These are phyloP conservation scores for Dendrophyllia cribrosa DNA, from an alignment of 64 coral and sea anemone genomes.

Conservation along the genomic window DNA sequence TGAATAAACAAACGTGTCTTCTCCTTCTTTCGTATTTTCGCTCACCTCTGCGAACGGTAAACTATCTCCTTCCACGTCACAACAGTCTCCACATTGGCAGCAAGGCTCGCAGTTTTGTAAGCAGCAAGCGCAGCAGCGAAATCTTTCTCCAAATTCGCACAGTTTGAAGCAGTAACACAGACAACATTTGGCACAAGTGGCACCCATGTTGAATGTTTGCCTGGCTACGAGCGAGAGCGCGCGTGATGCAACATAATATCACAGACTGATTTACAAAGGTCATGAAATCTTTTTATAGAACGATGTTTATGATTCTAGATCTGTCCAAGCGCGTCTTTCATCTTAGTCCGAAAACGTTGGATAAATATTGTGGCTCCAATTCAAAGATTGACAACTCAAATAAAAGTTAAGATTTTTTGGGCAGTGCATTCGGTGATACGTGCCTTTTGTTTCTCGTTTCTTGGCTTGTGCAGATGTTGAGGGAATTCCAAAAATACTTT, in stretches of 20 bases:
- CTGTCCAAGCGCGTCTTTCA: too few relatives aligned
- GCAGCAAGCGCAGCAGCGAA: constrained; percentile 11
- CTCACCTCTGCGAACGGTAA: background rate
- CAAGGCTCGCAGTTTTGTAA: constrained; percentile 1
- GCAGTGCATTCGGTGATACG: too few relatives aligned
- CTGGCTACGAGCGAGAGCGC: background rate
- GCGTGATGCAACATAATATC: constrained; percentile 1
- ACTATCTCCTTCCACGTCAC: constrained; percentile 38
- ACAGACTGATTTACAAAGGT: background rate
- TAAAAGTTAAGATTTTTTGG: too few relatives aligned
- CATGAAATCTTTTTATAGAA: background rate
- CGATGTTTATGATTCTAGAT: too few relatives aligned
- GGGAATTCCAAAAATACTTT: too few relatives aligned
- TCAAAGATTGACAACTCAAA: too few relatives aligned
- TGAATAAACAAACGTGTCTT: constrained; percentile 28
- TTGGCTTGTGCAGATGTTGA: too few relatives aligned
- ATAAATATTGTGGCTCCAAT: too few relatives aligned
- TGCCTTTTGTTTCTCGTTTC: too few relatives aligned
- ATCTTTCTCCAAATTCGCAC: constrained; percentile 12
- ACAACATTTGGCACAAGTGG: constrained; percentile 52
- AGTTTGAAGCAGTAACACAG: constrained; percentile 63
- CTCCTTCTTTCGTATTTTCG: constrained; percentile 30
- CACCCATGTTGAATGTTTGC: constrained; percentile 16
- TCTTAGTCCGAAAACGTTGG: too few relatives aligned
- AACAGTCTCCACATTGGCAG: constrained; percentile 68